These are phyloP conservation scores for Intellagama lesueurii DNA, from an alignment of 2,797 vertebrate genomes.

Conservation along the genomic window DNA sequence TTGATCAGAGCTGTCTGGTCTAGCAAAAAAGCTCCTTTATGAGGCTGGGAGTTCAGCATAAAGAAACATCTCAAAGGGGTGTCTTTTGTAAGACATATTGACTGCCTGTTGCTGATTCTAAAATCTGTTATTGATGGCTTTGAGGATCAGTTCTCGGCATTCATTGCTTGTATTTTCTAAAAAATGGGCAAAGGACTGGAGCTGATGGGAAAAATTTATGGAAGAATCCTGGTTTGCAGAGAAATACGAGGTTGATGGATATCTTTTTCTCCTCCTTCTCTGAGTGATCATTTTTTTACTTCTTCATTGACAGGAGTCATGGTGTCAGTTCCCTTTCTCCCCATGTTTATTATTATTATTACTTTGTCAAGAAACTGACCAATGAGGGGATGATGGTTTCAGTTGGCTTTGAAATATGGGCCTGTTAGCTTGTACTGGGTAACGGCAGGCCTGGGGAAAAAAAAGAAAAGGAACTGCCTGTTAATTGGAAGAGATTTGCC, in stretches of 20 bases:
- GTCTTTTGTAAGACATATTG: constrained; percentile 32
- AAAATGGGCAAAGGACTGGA: background rate
- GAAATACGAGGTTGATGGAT: background rate
- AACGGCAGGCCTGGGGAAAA: too few species aligned
- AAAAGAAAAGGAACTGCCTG: too few species aligned
- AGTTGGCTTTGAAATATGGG: too few species aligned
- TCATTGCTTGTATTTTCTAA: background rate
- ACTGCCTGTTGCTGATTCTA: constrained; percentile 17
- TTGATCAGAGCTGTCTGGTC: constrained; percentile 39
- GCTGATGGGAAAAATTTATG: background rate
- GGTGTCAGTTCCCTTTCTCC: too few species aligned
- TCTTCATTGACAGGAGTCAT: background rate
- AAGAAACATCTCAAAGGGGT: constrained; percentile 11
- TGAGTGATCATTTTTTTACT: background rate
- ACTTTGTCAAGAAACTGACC: too few species aligned
- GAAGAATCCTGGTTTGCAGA: background rate
- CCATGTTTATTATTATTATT: too few species aligned
- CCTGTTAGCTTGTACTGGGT: too few species aligned
- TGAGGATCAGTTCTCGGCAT: constrained; percentile 1
- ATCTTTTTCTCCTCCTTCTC: too few species aligned
- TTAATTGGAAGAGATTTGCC: too few species aligned
- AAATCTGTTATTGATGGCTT: constrained; percentile 18
- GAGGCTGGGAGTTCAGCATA: constrained; percentile 47
- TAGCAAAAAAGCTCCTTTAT: constrained; percentile 43
- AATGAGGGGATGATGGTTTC: too few species aligned